These are phyloP conservation scores for Ceyx erithaca DNA, from an alignment of 2,797 vertebrate species.

Conservation along the genomic window DNA sequence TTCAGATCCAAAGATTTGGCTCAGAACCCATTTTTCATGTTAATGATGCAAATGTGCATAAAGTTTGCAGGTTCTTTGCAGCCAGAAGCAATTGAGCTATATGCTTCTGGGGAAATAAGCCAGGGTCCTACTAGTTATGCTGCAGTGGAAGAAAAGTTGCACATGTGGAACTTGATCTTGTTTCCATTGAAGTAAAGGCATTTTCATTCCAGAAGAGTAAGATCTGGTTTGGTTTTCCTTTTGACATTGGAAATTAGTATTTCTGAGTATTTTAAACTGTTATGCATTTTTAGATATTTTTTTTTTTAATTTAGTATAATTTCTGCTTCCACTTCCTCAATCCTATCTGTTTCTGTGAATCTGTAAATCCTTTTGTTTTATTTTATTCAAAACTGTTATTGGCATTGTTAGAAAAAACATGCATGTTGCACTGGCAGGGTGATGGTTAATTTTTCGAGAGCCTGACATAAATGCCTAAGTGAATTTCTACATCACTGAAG, in stretches of 20 bases:
- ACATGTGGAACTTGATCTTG: not conserved
- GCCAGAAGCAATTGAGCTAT: not conserved
- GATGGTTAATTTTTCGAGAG: not conserved
- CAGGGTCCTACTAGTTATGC: not conserved
- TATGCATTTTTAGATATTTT: not conserved
- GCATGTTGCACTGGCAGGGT: not conserved
- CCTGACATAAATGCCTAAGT: not conserved
- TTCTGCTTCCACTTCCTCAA: not conserved
- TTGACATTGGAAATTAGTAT: not conserved
- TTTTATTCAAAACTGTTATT: not conserved
- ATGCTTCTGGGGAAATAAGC: not conserved
- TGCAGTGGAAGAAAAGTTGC: not conserved
- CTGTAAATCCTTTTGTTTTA: not conserved
- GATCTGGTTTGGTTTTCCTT: conserved; percentile 1
- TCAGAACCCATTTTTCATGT: not conserved
- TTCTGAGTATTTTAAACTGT: not conserved
- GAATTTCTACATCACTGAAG: not conserved
- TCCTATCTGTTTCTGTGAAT: too few relatives aligned
- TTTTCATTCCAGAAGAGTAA: not conserved
- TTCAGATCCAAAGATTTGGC: not conserved
- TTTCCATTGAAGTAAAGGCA: not conserved
- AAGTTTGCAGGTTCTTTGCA: not conserved
- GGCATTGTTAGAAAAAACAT: not conserved
- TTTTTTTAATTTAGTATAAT: not conserved
- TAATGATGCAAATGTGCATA: not conserved